Conservation (phyloP, 2,113 vertebrate genomes). For the Pelobates fuscus region DNA sequence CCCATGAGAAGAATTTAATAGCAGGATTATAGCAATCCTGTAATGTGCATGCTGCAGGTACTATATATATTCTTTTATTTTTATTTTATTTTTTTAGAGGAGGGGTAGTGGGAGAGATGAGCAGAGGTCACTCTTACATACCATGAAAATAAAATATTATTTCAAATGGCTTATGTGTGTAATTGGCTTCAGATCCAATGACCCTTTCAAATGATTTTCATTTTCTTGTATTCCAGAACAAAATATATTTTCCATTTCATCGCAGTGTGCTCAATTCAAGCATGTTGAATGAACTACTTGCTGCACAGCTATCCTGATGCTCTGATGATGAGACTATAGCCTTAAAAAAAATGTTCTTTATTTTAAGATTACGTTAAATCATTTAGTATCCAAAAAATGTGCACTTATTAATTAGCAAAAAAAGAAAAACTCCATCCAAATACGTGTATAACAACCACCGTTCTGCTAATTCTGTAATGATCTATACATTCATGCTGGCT, state of each 20-base stretch:
- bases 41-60: background rate
- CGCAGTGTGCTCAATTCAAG: constrained; percentile 16
- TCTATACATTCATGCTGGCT: too few species aligned
- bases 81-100: too few species aligned
- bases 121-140: background rate
- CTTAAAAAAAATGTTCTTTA: background rate
- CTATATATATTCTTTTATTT: background rate
- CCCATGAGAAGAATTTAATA: background rate
- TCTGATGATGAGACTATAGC: constrained; percentile 1
- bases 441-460: background rate
- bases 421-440: background rate
- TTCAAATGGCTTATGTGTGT: constrained; percentile 1
- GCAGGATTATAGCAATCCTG: background rate
- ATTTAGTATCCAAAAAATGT: background rate
- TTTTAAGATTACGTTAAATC: background rate
- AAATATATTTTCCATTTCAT: constrained; percentile 20
- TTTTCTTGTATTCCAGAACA: constrained; percentile 20
- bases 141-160: constrained; percentile 4
- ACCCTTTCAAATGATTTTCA: constrained; percentile 20
- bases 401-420: background rate
- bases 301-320: background rate
- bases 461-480: background rate
- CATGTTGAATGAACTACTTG: constrained; percentile 9
- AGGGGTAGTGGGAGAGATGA: background rate
- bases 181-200: constrained; percentile 7